Evolutionary conservation across 1,140 invertebrate species (phyloP), one percentile per base, ranked within the genome.

Genomic region (Paraescarpia echinospica): DNA sequence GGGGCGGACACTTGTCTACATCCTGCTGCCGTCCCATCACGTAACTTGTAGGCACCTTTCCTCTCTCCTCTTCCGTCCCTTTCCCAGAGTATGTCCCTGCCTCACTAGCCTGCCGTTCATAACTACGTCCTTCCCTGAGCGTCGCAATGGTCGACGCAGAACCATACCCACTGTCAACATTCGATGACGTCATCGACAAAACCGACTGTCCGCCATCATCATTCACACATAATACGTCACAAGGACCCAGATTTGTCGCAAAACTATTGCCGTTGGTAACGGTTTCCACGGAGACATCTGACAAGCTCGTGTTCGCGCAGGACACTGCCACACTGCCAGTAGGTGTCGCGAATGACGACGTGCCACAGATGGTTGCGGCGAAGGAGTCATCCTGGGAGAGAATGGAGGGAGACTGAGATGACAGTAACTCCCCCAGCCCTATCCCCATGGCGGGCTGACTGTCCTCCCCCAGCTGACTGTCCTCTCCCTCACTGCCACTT

Each of bases 21-120:
- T 90, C 89, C 48, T 91, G 91, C 91, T 91, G 91, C 18, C 48
- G 9, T 12, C 91, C 91, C 91, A 91, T 41, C 91, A 91, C 91
- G n/a, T 41, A 41, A 18, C 91, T 48, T 22, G 33, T 90, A 4
- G 89, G 89, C 35, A 77, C 59, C 59, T 77, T 77, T 77, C 59
- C 59, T 18, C 59, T 77, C 59, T 77, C 59, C 27, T 77, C 59
- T 31, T 77, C 59, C 0, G 14, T 77, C 8, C 27, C 59, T 18
- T 77, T 77, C 59, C 59, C 0, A 0, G 59, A 18, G 27, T 77
- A 6, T 27, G 27, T 77, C 22, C 59, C 59, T 22, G 59, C 12
- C 59, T 0, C 59, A 77, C 12, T 41, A 12, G 41, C 41, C 41
- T 41, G 41, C 41, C 41, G 12, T 41, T 6, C 41, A 41, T 41